Conservation (phyloP, 1,140 invertebrate genomes). For the Temnothorax nylanderi region DNA sequence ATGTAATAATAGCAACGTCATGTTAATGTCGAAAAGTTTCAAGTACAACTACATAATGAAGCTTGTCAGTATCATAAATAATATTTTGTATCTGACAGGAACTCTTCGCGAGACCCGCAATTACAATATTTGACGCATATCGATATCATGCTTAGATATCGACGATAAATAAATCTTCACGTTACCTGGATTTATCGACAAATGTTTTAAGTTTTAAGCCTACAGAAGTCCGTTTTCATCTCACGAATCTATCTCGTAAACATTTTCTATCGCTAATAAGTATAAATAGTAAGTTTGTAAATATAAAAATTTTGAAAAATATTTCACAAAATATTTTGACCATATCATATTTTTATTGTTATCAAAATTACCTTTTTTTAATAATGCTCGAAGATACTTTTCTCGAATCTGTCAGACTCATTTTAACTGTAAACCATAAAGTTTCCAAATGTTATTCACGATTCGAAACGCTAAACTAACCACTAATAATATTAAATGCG, state of each 20-base stretch:
- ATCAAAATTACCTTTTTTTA: background rate
- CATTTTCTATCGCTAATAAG: background rate
- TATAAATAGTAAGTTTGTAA: background rate
- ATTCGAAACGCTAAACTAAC: background rate
- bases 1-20: slow-evolving; percentile 6
- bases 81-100: slow-evolving; percentile 8
- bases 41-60: slow-evolving; percentile 7
- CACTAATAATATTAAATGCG: background rate
- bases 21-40: background rate
- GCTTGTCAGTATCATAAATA: slow-evolving; percentile 13
- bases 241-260: background rate
- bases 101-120: background rate
- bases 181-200: background rate
- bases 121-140: background rate
- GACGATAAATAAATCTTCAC: slow-evolving; percentile 3
- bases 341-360: background rate
- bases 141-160: slow-evolving; percentile 7
- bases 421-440: background rate
- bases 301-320: background rate
- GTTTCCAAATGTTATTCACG: background rate
- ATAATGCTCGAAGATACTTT: background rate
- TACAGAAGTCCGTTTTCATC: background rate
- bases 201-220: background rate
- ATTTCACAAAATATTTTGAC: background rate
- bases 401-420: background rate